Conservation (phyloP, 2,888 invertebrate genomes). For the Melanargia galathea region DNA sequence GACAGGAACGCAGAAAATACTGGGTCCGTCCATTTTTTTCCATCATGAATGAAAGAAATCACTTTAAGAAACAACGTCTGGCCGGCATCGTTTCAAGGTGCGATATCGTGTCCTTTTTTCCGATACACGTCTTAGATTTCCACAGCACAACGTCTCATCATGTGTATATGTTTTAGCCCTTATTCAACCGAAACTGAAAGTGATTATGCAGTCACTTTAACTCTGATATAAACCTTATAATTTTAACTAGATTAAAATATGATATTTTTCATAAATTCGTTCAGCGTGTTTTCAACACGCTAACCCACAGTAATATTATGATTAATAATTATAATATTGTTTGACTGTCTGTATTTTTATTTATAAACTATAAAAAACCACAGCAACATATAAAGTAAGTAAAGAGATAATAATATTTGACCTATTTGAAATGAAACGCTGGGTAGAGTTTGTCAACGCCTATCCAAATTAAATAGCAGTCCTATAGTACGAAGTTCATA, state of each 20-base stretch:
- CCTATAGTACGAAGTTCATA: neutral
- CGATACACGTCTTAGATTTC: no score
- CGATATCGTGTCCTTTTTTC: no score
- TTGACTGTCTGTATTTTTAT: neutral
- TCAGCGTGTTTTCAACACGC: constrained; percentile 6
- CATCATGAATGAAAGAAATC: no score
- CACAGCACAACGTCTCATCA: no score
- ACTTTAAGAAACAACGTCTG: no score
- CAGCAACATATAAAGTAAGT: no score
- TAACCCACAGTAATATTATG: neutral
- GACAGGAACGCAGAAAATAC: no score
- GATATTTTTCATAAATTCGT: neutral
- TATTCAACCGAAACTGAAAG: neutral
- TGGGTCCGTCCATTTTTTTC: no score
- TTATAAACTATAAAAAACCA: no score
- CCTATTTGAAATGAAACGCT: neutral
- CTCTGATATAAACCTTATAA: neutral
- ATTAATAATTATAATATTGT: neutral
- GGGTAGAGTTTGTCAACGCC: neutral
- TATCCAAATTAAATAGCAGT: neutral
- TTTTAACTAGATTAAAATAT: neutral
- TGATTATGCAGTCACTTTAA: neutral
- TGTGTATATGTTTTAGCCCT: neutral
- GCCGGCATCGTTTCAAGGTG: no score
- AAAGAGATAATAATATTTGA: no score